phyloP scores from a whole-genome alignment of 35 echinoderm and acorn worm species.

The Amphiura filiformis region DNA sequence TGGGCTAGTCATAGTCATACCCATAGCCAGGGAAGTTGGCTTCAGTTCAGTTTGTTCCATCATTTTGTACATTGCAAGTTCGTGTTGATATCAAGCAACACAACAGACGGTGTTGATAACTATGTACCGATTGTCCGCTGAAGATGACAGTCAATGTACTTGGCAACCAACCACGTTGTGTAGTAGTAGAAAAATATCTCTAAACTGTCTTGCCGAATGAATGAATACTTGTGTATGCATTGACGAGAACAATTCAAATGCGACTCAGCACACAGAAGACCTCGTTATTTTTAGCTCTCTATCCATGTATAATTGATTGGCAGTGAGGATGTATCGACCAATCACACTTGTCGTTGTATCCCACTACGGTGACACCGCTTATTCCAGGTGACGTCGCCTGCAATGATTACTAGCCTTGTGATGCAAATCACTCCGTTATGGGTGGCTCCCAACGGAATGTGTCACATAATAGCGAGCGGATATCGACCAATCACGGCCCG shows the following conservation, averaged over 20 bases:
- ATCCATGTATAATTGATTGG: slow-evolving; percentile 65
- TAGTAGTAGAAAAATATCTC: slow-evolving; percentile 3
- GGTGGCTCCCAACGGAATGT: not conserved
- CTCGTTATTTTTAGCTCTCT: slow-evolving; percentile 66
- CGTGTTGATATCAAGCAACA: not conserved
- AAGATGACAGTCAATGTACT: slow-evolving; percentile 5
- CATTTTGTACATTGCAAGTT: slow-evolving; percentile 7
- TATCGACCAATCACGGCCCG: not conserved
- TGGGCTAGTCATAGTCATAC: slow-evolving; percentile 39
- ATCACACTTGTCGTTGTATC: slow-evolving; percentile 33
- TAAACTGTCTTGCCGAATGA: not conserved
- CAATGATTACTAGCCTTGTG: slow-evolving; percentile 33
- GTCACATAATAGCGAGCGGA: not conserved
- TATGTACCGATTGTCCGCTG: not conserved
- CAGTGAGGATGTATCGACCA: slow-evolving; percentile 44
- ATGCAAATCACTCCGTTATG: slow-evolving; percentile 13
- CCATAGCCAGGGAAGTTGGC: slow-evolving; percentile 5
- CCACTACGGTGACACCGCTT: not conserved
- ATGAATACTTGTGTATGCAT: not conserved
- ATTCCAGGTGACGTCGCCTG: slow-evolving; percentile 28
- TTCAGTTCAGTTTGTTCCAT: slow-evolving; percentile 57
- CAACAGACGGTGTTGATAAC: not conserved
- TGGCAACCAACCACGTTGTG: not conserved
- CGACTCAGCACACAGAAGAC: slow-evolving; percentile 3
- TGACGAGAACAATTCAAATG: slow-evolving; percentile 26